Conservation (phyloP, 2,113 vertebrate species). For the Cryptotis parvus region DNA sequence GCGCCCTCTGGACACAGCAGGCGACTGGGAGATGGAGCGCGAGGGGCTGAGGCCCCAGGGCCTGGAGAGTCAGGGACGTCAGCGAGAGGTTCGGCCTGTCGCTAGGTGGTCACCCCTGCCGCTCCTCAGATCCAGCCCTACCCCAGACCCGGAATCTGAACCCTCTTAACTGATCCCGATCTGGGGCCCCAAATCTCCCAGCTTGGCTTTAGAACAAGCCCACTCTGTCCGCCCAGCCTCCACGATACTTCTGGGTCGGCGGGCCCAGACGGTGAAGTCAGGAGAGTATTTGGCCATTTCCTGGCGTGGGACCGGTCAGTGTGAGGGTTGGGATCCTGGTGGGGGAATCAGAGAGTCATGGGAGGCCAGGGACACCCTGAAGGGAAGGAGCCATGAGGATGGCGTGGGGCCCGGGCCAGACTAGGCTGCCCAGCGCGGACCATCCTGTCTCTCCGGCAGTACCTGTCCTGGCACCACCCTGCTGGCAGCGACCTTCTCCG, state of each 20-base stretch:
- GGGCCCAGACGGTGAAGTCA: slow-evolving; percentile 94
- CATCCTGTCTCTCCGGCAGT: slow-evolving; percentile 83
- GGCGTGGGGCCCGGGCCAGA: no score
- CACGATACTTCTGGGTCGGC: slow-evolving; percentile 93
- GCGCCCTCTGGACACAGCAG: slow-evolving; percentile 86
- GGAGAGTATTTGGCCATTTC: slow-evolving; percentile 94
- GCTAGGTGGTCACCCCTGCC: slow-evolving; percentile 89
- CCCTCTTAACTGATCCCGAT: not conserved
- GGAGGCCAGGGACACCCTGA: not conserved
- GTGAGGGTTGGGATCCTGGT: not conserved
- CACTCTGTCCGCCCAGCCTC: slow-evolving; percentile 88
- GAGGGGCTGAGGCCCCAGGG: slow-evolving; percentile 87
- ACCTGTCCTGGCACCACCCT: slow-evolving; percentile 94
- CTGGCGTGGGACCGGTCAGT: slow-evolving; percentile 95
- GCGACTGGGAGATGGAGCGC: slow-evolving; percentile 95
- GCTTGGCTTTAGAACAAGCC: not conserved
- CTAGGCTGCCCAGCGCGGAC: not conserved
- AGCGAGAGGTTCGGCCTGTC: slow-evolving; percentile 97
- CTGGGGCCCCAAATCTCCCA: not conserved
- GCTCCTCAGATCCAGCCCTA: not conserved
- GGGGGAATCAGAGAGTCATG: not conserved
- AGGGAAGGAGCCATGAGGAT: no score
- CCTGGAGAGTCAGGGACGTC: slow-evolving; percentile 94
- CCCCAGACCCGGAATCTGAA: not conserved
- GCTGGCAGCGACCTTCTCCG: slow-evolving; percentile 93